Evolutionary conservation across 2,888 invertebrate species (phyloP).

Genomic region (Chymomyza amoena): DNA sequence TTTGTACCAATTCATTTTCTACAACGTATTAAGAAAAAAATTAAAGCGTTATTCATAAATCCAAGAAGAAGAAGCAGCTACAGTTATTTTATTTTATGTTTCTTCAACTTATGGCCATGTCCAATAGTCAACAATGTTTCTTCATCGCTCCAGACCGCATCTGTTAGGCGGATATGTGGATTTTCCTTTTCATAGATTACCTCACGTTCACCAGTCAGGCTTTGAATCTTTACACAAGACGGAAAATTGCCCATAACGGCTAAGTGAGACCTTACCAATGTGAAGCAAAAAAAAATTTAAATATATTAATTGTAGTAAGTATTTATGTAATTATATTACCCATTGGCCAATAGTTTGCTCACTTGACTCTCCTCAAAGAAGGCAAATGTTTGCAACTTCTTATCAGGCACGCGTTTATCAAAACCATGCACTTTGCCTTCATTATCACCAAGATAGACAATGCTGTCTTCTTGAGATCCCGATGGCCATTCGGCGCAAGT

Average conservation of each 20-base stretch:
- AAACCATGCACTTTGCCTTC: conserved; percentile 58
- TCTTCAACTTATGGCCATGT: conserved; percentile 49
- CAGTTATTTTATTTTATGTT: conserved; percentile 36
- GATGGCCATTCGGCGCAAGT: conserved; percentile 46
- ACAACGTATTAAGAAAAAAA: too few relatives aligned
- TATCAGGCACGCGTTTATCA: conserved; percentile 44
- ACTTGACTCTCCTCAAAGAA: conserved; percentile 45
- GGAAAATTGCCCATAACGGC: conserved; percentile 57
- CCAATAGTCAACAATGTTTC: conserved; percentile 54
- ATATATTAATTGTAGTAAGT: neutral
- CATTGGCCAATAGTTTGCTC: conserved; percentile 40
- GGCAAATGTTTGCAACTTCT: conserved; percentile 29
- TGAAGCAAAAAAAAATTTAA: neutral
- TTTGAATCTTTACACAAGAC: conserved; percentile 39
- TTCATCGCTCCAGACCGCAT: conserved; percentile 48
- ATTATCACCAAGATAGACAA: conserved; percentile 51
- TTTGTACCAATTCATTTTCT: too few relatives aligned
- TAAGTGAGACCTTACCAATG: conserved; percentile 37
- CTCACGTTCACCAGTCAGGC: conserved; percentile 21
- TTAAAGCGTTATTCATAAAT: too few relatives aligned
- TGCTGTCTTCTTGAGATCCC: conserved; percentile 43
- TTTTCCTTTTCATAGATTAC: conserved; percentile 41
- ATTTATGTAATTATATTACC: conserved; percentile 29
- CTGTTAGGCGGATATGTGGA: conserved; percentile 47
- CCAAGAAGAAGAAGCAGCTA: neutral